Evolutionary conservation across 2,888 invertebrate genomes (phyloP).

Genomic region (Dione juno): DNA sequence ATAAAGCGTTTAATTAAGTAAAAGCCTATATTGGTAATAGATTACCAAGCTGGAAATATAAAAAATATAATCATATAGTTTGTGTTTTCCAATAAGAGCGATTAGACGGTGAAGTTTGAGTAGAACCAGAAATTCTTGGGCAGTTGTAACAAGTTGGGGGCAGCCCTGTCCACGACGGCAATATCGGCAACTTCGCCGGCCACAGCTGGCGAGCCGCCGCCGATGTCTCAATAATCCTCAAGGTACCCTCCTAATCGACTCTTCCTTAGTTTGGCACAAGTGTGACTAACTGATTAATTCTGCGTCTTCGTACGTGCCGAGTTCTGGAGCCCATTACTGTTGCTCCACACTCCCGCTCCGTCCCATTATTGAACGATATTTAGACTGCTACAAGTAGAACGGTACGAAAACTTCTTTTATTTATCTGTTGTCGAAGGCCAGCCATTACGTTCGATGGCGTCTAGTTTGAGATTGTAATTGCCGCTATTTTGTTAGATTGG

Average conservation of each 20-base stretch:
- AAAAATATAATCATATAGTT: neutral
- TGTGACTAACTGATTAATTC: slow-evolving; percentile 83
- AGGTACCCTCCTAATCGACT: slow-evolving; percentile 82
- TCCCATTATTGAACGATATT: slow-evolving; percentile 78
- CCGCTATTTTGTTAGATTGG: slow-evolving; percentile 73
- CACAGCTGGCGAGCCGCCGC: slow-evolving; percentile 76
- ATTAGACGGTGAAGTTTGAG: slow-evolving; percentile 74
- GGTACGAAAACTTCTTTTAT: slow-evolving; percentile 59
- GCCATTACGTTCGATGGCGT: slow-evolving; percentile 65
- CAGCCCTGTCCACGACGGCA: slow-evolving; percentile 67
- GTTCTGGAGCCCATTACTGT: slow-evolving; percentile 71
- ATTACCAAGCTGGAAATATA: neutral
- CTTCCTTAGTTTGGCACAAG: slow-evolving; percentile 80
- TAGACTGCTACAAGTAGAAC: slow-evolving; percentile 70
- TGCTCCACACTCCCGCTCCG: slow-evolving; percentile 67
- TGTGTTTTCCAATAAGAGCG: slow-evolving; percentile 30
- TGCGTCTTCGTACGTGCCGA: slow-evolving; percentile 73
- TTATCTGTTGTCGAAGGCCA: slow-evolving; percentile 73
- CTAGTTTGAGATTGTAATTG: slow-evolving; percentile 76
- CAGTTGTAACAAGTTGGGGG: slow-evolving; percentile 79
- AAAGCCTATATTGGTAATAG: neutral
- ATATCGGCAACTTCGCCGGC: slow-evolving; percentile 76
- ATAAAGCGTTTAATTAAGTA: neutral
- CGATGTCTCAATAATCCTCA: slow-evolving; percentile 82
- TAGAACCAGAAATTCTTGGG: slow-evolving; percentile 69